These are phyloP conservation scores for Drosophila persimilis DNA, from an alignment of 1,140 invertebrate species.

Conservation along the genomic window DNA sequence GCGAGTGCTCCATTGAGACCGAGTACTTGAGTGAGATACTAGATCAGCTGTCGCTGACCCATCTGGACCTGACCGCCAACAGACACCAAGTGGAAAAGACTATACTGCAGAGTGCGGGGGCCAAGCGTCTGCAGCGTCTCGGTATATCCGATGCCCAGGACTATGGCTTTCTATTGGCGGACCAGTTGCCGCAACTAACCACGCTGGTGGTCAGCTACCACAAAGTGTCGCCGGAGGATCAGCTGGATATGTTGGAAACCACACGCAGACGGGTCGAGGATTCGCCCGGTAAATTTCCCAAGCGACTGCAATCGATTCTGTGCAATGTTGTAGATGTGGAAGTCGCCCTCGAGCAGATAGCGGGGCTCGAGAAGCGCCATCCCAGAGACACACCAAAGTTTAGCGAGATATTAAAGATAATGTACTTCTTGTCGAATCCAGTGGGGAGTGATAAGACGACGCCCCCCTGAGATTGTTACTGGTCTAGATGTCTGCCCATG, in stretches of 20 bases:
- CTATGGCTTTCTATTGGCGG: constrained; percentile 59
- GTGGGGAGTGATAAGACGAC: constrained; percentile 20
- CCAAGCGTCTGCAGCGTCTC: constrained; percentile 46
- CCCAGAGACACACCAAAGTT: constrained; percentile 62
- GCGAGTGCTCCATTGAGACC: constrained; percentile 59
- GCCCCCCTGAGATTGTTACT: constrained; percentile 14
- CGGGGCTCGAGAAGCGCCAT: constrained; percentile 60
- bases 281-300: constrained; percentile 33
- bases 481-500: constrained; percentile 3
- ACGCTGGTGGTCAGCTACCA: constrained; percentile 65
- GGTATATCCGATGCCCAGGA: constrained; percentile 61
- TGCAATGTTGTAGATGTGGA: constrained; percentile 69
- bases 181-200: constrained; percentile 41
- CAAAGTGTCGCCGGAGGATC: constrained; percentile 41
- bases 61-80: constrained; percentile 58
- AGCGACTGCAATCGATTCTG: constrained; percentile 60
- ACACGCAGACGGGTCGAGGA: constrained; percentile 38
- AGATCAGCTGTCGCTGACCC: constrained; percentile 39
- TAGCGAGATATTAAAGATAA: constrained; percentile 59
- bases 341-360: constrained; percentile 62
- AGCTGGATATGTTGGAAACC: constrained; percentile 46
- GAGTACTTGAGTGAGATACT: constrained; percentile 46
- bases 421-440: constrained; percentile 45
- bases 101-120: constrained; percentile 36
- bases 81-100: constrained; percentile 50